phyloP scores from a whole-genome alignment of 1,140 invertebrate genomes.

The Drosophila mayri region DNA sequence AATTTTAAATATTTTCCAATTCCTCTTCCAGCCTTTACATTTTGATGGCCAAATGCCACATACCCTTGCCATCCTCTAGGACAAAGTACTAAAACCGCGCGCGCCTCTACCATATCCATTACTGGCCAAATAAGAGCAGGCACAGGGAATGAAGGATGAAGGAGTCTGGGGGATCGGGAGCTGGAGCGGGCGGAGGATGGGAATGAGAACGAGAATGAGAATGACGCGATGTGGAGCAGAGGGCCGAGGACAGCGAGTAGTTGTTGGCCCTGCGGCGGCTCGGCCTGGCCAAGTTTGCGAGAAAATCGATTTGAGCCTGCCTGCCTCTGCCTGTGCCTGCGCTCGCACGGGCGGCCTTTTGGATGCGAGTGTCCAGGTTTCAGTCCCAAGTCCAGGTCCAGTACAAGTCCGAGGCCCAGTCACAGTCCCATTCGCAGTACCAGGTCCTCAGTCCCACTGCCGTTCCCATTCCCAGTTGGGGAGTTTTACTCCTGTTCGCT shows the following conservation, averaged over 20 bases:
- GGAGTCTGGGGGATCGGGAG: constrained; percentile 14
- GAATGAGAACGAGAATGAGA: constrained; percentile 20
- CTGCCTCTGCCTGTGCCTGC: constrained; percentile 31
- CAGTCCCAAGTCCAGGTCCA: constrained; percentile 38
- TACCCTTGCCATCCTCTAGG: constrained; percentile 19
- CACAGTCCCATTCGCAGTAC: constrained; percentile 26
- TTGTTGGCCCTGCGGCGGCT: constrained; percentile 43
- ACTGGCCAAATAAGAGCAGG: constrained; percentile 35
- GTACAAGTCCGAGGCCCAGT: constrained; percentile 30
- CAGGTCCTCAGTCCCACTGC: constrained; percentile 13
- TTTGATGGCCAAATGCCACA: constrained; percentile 20
- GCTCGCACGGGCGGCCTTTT: constrained; percentile 54
- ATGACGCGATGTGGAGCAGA: constrained; percentile 33
- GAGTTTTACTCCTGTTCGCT: constrained; percentile 38
- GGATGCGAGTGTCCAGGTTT: constrained; percentile 49
- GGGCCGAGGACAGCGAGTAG: constrained; percentile 50
- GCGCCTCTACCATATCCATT: constrained; percentile 55
- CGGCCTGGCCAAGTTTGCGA: constrained; percentile 76
- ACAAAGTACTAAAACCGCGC: constrained; percentile 47
- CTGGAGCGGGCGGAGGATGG: constrained; percentile 3
- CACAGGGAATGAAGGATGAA: constrained; percentile 13
- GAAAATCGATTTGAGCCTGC: constrained; percentile 76
- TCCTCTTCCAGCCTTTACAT: not conserved
- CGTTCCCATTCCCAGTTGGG: constrained; percentile 34
- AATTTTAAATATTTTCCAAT: not conserved